Evolutionary conservation across 2,797 vertebrate species (phyloP), one percentile per base, ranked within the genome.

Genomic region (Pteropus rufus): DNA sequence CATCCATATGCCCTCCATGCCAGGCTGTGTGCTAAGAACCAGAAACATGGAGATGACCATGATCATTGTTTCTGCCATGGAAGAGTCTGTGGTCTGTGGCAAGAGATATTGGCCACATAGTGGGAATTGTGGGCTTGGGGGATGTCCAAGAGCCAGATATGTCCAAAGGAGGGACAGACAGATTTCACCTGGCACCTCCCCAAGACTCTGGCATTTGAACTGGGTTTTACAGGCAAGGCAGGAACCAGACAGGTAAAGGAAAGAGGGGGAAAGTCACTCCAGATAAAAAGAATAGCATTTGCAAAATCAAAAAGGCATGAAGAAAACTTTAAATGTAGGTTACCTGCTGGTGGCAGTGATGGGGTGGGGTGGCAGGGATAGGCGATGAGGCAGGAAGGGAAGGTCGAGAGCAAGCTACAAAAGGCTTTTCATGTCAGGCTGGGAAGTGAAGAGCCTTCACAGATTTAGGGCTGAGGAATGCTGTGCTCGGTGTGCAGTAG

Each of bases 1-100:
- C 31, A 36, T 10, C 36, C 2, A 0, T 7, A 23, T 26, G 24
- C 1, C 49, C 3, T 56, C 29, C 5, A 9, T 15, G 7, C 19
- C 36, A 21, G 34, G 49, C 5, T 18, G 23, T 31, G 24, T 49
- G 26, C 31, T n/a, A 36, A 95, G 16, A 11, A 16, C 24, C 1
- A 2, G 52, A 52, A 39, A 16, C 19, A 82, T 23, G 24, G 72
- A 34, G 5, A 44, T 21, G 18, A 56, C 31, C 2, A 4, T 4
- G 54, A 54, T 21, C 5, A 0, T 29, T 21, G 69, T 39, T 49
- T 69, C 58, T n/a, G n/a, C 7, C 60, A 29, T 49, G n/a, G 64
- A 75, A 52, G 36, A 26, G 31, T 65, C 29, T 69, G 44, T 15
- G 36, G n/a, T 24, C 77, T 82, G 49, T 7, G 15, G 26, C 15